Base-by-base conservation (phyloP, 1,140 invertebrate genomes). In the Ganaspis sp. region DNA sequence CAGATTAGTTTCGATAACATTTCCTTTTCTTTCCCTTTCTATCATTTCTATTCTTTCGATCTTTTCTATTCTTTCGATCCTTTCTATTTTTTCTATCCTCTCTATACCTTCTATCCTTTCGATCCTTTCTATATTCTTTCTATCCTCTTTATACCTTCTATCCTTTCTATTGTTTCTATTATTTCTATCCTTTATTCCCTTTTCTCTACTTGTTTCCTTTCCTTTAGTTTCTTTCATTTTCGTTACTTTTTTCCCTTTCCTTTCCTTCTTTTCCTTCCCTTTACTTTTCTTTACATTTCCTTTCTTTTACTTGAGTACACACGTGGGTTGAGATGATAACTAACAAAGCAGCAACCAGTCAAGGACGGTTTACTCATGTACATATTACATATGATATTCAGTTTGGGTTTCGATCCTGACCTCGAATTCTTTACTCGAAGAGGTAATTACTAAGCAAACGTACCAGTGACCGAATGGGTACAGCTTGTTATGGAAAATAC, bases 391-490 rank as follows among this genome's bases (percentile, higher is more conserved):
- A 58, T 26, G 54, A 26, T 58, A 58, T 58, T 58, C 54, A 29
- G 54, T 29, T 58, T 58, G 54, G 54, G 54, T 58, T 23, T 15
- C 54, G 23, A 58, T 58, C 21, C 54, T 58, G 54, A 58, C 54
- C 54, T 58, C 23, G 54, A 58, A 58, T 58, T 58, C 54, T 58
- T 58, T 26, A 58, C 21, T 29, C 12, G 23, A 58, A 23, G 9
- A 15, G 54, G 54, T 58, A 58, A 58, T 58, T 58, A 58, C 54
- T 58, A 58, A 58, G 54, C 54, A 58, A 58, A 58, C 54, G 54
- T 26, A 58, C 54, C 54, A 58, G 21, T 58, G 54, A 58, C 54
- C 54, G 54, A 58, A 58, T 58, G 9, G 54, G 11, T 26, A 58
- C 21, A 26, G 21, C 54, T 58, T 26, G 21, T 15, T 58, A 58